Evolutionary conservation across 1,140 invertebrate species (phyloP), one percentile per base, ranked within the genome.

Genomic region (Odontomachus brunneus): DNA sequence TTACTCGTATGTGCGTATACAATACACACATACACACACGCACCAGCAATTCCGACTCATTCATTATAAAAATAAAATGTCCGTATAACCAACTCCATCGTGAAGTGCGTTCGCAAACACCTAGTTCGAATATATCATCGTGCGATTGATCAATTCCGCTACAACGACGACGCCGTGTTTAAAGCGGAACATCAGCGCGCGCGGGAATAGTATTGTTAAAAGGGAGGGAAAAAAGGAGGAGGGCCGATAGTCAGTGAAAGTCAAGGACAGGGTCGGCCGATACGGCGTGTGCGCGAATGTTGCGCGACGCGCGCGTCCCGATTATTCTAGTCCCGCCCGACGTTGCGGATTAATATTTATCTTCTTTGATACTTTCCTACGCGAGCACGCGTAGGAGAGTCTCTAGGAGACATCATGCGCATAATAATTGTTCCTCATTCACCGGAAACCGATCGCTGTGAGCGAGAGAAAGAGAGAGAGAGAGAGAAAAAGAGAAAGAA

Each of bases 251-350:
- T 59, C 24, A 49, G 78, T 78, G 83, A 88, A 88, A 88, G 83
- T 88, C 87, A 88, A 89, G 87, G 78, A 82, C 80, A 83, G 67
- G 63, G 22, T 33, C 83, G 71, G 15, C 38, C 76, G 75, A 83
- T 63, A 60, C 49, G 24, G 22, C 15, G 57, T 62, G 81, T 55
- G 78, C 71, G 19, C 57, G 19, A 26, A 29, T 84, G 66, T 84
- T 66, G 48, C 57, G 29, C 55, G 71, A 81, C 55, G 49, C 24
- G 49, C 24, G 48, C 69, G 55, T 59, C 24, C 63, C 26, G 80
- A 81, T 85, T 51, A 84, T 24, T 72, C 9, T 38, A 51, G 3
- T 15, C 53, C 53, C 48, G 33, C 53, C 53, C 48, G 33, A 38
- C 33, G 29, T 11, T 69, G 38, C 14, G 38, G 24, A 80, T 72